These are phyloP conservation scores for Piliocolobus tephrosceles DNA, from an alignment of 2,113 vertebrate genomes.

Conservation along the genomic window DNA sequence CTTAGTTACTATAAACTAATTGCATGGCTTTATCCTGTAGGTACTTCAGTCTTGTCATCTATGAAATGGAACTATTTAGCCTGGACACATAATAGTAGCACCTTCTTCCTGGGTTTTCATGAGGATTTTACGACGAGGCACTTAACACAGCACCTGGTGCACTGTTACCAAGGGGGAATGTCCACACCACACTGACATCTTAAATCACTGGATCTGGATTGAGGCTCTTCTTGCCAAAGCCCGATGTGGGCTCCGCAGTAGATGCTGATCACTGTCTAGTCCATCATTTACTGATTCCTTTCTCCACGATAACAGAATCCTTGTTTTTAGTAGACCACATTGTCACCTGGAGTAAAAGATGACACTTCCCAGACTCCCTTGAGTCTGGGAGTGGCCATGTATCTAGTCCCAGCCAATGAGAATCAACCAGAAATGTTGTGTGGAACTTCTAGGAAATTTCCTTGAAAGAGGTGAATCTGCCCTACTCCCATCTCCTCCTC, in stretches of 20 bases:
- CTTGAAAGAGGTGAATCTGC: not conserved
- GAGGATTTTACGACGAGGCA: not conserved
- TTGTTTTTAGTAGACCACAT: not conserved
- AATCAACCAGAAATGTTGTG: not conserved
- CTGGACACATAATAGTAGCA: not conserved
- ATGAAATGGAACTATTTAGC: not conserved
- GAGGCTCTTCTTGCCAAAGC: not conserved
- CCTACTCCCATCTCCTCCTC: not conserved
- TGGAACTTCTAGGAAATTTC: not conserved
- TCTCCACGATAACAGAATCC: not conserved
- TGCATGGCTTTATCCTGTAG: not conserved
- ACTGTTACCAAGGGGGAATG: not conserved
- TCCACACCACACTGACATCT: not conserved
- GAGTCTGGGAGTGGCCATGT: not conserved
- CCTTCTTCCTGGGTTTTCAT: not conserved
- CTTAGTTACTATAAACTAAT: not conserved
- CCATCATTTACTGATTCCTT: not conserved
- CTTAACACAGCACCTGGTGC: not conserved
- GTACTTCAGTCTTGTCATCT: not conserved
- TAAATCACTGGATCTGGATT: not conserved
- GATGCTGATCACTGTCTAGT: not conserved
- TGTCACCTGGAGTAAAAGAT: not conserved
- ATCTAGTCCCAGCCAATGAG: not conserved
- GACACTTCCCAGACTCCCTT: not conserved
- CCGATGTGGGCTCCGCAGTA: not conserved